Conservation (phyloP, 2,797 vertebrate genomes). For the Sebastes trivittatus region DNA sequence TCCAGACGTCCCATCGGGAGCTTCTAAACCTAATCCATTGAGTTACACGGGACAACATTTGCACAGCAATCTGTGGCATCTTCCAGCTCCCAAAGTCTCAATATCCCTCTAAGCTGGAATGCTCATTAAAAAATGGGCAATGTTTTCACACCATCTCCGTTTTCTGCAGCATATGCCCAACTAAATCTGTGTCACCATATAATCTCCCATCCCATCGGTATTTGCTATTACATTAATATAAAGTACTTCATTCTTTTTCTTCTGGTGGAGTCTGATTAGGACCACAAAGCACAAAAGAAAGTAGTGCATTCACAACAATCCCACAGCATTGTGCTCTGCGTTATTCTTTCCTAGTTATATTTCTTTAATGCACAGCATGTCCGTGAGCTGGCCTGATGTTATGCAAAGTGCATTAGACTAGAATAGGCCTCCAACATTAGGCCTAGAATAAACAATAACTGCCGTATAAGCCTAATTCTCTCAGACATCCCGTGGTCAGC, state of each 20-base stretch:
- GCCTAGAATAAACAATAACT: constrained; percentile 64
- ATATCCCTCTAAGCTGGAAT: constrained; percentile 60
- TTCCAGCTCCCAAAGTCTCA: constrained; percentile 57
- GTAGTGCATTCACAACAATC: background rate
- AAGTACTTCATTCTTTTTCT: constrained; percentile 38
- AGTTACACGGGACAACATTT: constrained; percentile 60
- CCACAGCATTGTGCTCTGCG: background rate
- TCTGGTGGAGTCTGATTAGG: constrained; percentile 39
- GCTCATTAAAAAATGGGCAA: constrained; percentile 64
- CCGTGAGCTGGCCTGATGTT: constrained; percentile 31
- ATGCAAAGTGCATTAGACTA: constrained; percentile 45
- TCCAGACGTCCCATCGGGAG: constrained; percentile 40
- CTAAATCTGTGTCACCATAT: constrained; percentile 59
- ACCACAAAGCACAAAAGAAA: background rate
- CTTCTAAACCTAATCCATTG: constrained; percentile 54
- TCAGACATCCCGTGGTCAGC: constrained; percentile 61
- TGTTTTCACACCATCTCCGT: constrained; percentile 41
- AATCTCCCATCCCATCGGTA: constrained; percentile 61
- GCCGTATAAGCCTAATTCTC: constrained; percentile 66
- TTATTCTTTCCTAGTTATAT: constrained; percentile 10
- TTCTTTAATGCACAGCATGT: constrained; percentile 1
- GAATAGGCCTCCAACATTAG: constrained; percentile 42
- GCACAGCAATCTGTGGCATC: constrained; percentile 60
- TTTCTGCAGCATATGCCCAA: constrained; percentile 55
- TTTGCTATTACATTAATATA: constrained; percentile 45